Percentiles rank a stretch among this genome's conserved stretches.
Evolutionary conservation across 2,888 invertebrate genomes (phyloP).

Genomic region (Torymus aiolomorphi): DNA sequence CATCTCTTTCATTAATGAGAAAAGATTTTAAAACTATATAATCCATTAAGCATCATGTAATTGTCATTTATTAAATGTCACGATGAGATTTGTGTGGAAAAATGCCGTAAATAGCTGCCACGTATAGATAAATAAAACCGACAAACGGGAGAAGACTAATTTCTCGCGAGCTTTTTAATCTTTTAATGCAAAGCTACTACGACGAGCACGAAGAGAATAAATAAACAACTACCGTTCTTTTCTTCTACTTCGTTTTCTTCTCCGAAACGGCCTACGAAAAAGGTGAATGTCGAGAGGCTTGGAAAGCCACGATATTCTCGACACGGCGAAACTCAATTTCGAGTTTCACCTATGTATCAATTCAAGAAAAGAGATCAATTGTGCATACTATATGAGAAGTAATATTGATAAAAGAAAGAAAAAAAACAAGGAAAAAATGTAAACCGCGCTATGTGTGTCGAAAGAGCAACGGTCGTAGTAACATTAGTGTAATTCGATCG

Average conservation of each 20-base stretch:
- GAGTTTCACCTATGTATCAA: slow-evolving; percentile 31
- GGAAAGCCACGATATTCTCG: slow-evolving; percentile 34
- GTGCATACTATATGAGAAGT: slow-evolving; percentile 37
- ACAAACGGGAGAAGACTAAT: slow-evolving; percentile 29
- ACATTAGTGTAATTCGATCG: slow-evolving; percentile 52
- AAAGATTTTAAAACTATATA: slow-evolving; percentile 13
- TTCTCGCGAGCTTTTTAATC: slow-evolving; percentile 37
- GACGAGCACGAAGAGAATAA: slow-evolving; percentile 10
- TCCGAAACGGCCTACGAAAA: slow-evolving; percentile 54
- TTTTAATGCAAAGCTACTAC: slow-evolving; percentile 5
- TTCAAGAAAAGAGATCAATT: slow-evolving; percentile 42
- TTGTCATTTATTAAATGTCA: slow-evolving; percentile 27
- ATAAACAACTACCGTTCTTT: slow-evolving; percentile 35
- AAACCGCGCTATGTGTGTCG: slow-evolving; percentile 51
- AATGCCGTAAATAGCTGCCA: slow-evolving; percentile 31
- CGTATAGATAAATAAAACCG: slow-evolving; percentile 1
- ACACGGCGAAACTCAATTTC: slow-evolving; percentile 26
- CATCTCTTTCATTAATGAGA: slow-evolving; percentile 16
- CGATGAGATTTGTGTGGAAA: slow-evolving; percentile 37
- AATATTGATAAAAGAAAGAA: slow-evolving; percentile 26
- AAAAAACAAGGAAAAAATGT: slow-evolving; percentile 29
- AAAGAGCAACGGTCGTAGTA: slow-evolving; percentile 47
- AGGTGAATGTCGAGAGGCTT: slow-evolving; percentile 31
- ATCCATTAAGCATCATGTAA: slow-evolving; percentile 13
- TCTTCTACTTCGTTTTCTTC: slow-evolving; percentile 42